These are phyloP conservation scores for Cyprinella venusta DNA, from an alignment of 2,797 vertebrate genomes.

Conservation along the genomic window DNA sequence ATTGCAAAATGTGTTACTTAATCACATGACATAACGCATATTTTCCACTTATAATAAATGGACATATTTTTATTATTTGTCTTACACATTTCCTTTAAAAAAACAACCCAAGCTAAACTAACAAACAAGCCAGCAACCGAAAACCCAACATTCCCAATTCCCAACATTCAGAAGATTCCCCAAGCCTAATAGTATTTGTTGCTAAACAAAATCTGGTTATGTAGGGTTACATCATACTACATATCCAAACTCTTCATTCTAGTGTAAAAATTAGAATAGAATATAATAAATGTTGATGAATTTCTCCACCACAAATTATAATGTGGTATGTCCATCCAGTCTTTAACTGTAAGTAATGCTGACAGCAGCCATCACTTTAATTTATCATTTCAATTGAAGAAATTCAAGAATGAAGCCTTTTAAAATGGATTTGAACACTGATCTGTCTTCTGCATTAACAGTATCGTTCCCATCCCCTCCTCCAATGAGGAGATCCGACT, in stretches of 20 bases:
- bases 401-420: background rate
- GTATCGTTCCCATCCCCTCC: conserved; percentile 96
- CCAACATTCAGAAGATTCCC: background rate
- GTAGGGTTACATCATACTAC: background rate
- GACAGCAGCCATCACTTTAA: too few species aligned
- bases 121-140: background rate
- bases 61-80: background rate
- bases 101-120: background rate
- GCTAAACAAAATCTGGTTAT: background rate
- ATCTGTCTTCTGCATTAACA: conserved; percentile 60
- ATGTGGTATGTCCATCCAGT: background rate
- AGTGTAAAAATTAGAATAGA: background rate
- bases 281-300: background rate
- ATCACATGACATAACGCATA: background rate
- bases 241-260: background rate
- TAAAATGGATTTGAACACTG: background rate
- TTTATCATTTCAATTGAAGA: too few species aligned
- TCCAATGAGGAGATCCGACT: conserved; percentile 97
- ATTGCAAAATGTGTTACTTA: background rate
- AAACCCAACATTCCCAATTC: background rate
- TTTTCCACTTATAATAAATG: background rate
- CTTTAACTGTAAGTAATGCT: background rate
- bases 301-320: background rate
- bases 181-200: background rate
- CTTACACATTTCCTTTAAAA: background rate